These are phyloP conservation scores for Iphiclides podalirius DNA, from an alignment of 2,888 invertebrate species.

Conservation along the genomic window DNA sequence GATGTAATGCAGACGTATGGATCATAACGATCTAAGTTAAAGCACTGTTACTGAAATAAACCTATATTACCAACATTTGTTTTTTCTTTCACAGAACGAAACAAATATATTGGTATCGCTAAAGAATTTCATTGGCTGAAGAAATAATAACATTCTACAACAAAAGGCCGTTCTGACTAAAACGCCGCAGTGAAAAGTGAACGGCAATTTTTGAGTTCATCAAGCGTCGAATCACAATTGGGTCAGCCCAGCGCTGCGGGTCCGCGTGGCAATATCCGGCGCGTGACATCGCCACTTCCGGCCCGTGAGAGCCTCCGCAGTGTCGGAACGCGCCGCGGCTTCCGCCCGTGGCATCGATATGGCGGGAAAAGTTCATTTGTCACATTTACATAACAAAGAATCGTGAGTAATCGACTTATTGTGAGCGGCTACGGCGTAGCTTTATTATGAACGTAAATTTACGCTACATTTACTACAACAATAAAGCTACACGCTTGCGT, in stretches of 20 bases:
- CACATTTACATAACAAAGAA: conserved; percentile 15
- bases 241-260: conserved; percentile 7
- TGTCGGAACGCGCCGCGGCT: conserved; percentile 1
- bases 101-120: too few relatives aligned
- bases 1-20: too few relatives aligned
- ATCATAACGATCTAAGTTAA: too few relatives aligned
- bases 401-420: background rate
- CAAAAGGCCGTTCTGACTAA: too few relatives aligned
- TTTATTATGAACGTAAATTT: background rate
- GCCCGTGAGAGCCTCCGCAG: conserved; percentile 6
- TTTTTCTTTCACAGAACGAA: too few relatives aligned
- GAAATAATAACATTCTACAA: too few relatives aligned
- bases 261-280: conserved; percentile 20
- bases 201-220: too few relatives aligned
- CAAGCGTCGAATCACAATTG: too few relatives aligned
- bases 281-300: conserved; percentile 18
- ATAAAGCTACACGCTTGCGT: background rate
- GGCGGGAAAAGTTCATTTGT: conserved; percentile 17
- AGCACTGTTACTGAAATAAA: too few relatives aligned
- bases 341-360: conserved; percentile 5
- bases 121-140: too few relatives aligned
- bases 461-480: background rate
- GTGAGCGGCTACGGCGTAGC: background rate
- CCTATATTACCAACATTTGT: too few relatives aligned
- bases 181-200: too few relatives aligned